phyloP scores from a whole-genome alignment of 2,888 invertebrate genomes.

The Hirtodrosophila histrioides region DNA sequence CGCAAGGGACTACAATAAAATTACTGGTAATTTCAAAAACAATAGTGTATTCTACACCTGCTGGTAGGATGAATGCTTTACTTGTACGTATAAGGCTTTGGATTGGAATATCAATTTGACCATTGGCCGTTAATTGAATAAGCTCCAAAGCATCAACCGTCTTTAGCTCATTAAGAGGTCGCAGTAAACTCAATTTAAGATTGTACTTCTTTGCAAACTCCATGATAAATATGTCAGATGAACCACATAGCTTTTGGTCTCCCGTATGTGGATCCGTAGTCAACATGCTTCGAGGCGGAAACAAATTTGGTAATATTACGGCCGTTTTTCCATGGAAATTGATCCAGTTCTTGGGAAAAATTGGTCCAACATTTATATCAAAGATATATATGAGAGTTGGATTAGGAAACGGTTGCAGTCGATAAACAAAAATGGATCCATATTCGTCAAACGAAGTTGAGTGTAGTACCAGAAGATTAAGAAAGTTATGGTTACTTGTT shows the following conservation, averaged over 20 bases:
- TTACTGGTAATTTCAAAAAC: not conserved
- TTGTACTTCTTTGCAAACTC: slow-evolving; percentile 23
- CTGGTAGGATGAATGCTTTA: not conserved
- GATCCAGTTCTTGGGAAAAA: not conserved
- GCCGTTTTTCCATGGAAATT: slow-evolving; percentile 22
- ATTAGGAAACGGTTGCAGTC: slow-evolving; percentile 23
- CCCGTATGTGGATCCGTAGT: not conserved
- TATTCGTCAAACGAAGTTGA: not conserved
- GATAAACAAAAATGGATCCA: not conserved
- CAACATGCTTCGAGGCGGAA: slow-evolving; percentile 3
- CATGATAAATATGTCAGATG: not conserved
- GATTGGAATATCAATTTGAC: slow-evolving; percentile 24
- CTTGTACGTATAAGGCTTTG: not conserved
- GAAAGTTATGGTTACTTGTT: not conserved
- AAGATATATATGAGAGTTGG: not conserved
- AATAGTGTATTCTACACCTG: not conserved
- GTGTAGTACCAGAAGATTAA: slow-evolving; percentile 23
- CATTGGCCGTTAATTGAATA: not conserved
- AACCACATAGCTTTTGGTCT: not conserved
- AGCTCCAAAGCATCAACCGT: not conserved
- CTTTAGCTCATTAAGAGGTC: not conserved
- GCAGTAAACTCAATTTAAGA: not conserved
- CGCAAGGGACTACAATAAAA: slow-evolving; percentile 42
- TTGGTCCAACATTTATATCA: fast-evolving
- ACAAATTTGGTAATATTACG: not conserved